Conservation (phyloP, 1,140 invertebrate species). For the Bombus affinis region DNA sequence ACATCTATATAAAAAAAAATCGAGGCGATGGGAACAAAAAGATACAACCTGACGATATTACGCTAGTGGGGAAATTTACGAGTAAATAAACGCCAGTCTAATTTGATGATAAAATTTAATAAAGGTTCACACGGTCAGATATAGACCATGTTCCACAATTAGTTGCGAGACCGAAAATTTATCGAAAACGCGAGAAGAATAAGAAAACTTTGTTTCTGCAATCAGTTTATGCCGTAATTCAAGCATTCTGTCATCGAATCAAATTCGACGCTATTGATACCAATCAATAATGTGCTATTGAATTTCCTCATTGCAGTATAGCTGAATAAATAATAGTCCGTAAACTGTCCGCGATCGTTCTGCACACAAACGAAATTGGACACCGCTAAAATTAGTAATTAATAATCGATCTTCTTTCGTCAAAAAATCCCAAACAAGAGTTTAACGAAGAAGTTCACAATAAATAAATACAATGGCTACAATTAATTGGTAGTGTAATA, state of each 20-base stretch:
- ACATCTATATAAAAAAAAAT: neutral
- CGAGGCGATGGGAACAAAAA: neutral
- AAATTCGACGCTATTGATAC: neutral
- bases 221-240: neutral
- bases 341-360: neutral
- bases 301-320: neutral
- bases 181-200: neutral
- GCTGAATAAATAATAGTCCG: neutral
- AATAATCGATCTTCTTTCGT: neutral
- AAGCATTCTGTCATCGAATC: neutral
- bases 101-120: slow-evolving; percentile 37
- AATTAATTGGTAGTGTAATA: no score
- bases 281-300: neutral
- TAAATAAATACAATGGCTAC: no score
- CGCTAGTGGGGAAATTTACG: slow-evolving; percentile 16
- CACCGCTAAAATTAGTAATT: neutral
- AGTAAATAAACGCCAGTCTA: slow-evolving; percentile 16
- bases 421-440: no score
- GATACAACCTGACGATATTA: neutral
- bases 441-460: no score
- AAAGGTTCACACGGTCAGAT: neutral
- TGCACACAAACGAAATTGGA: neutral
- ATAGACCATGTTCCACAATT: no score
- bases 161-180: neutral
- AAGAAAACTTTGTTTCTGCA: neutral